Base-by-base conservation (phyloP, 2,113 vertebrate species). In the Pollimyrus isidori region DNA sequence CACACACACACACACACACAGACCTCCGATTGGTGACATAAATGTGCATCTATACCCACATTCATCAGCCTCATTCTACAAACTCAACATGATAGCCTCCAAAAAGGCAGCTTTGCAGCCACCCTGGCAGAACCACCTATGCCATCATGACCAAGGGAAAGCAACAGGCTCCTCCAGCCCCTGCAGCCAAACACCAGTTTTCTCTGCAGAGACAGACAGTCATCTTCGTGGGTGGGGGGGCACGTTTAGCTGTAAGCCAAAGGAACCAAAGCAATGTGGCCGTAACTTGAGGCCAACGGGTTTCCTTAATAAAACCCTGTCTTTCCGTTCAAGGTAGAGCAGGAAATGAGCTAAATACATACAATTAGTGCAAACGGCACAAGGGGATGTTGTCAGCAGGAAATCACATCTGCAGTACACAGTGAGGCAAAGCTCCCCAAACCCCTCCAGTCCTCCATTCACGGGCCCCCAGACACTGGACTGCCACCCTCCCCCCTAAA, bases 401-500 rank as follows among this genome's bases (percentile, higher is more conserved):
- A 13, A 65, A 65, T 10, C 62, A 11, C 62, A 69, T 30, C 62
- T 13, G 62, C 62, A 69, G n/a, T 11, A 30, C 3, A 30, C 0
- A 30, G 10, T 30, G n/a, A 3, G 30, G 62, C 62, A 4, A 3
- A 11, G 62, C 10, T 69, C 10, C 62, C 26, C 26, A 1, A 13
- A 30, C 10, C 10, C 7, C 10, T 11, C 62, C n/a, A 1, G 3
- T 26, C 26, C 9, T 30, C 10, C 11, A 9, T 26, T 65, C 9
- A 11, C 62, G 2, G 62, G 62, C 2, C 62, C 62, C 62, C n/a
- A 26, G 62, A 65, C n/a, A 11, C 23, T 26, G n/a, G 10, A 11
- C 23, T 0, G 23, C n/a, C 23, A n/a, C 3, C 62, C 0, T 1
- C 3, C n/a, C 9, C 10, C 10, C n/a, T n/a, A n/a, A n/a, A n/a